Base-by-base conservation (phyloP, 2,113 vertebrate species). In the Podilymbus podiceps region DNA sequence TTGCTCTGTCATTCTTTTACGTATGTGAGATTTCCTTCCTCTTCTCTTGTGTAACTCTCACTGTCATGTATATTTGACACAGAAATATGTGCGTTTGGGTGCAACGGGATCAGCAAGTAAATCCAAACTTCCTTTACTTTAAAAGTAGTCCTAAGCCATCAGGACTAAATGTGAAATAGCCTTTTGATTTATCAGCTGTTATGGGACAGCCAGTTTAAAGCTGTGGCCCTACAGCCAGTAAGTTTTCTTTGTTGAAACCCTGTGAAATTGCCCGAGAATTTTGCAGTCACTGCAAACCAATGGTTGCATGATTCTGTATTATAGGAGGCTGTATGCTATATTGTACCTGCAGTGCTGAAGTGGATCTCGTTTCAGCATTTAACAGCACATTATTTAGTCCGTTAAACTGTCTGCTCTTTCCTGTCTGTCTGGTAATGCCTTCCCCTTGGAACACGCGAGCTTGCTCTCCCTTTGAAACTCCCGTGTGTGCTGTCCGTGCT, bases 21-120 rank as follows among this genome's bases (percentile, higher is more conserved):
- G 21, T 91, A 53, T 42, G 53, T 79, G 84, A 90, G 73, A 76
- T 93, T 97, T 97, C 92, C 93, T 97, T 96, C 92, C 93, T 94
- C 60, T 95, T 77, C 64, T 62, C 81, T 92, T 88, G 62, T 82
- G 71, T 87, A 82, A 89, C 80, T 91, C n/a, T 79, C 80, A 64
- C 16, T 72, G 47, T 73, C 2, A 8, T 44, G 25, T 79, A 47
- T 76, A 79, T 67, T 68, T 82, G 78, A 89, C 58, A 27, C 30
- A 79, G 53, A 90, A 85, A 55, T 82, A 17, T 5, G 12, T 63
- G 74, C 9, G 1, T 88, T 88, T 82, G 58, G 11, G 42, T 83
- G 50, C 81, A 58, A 27, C 58, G 50, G 50, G 53, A 76, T 73
- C 38, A 38, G 67, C 47, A 53, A 44, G 22, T 56, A 69, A 93